phyloP scores from a whole-genome alignment of 2,797 vertebrate genomes.

The Danio kyathit region DNA sequence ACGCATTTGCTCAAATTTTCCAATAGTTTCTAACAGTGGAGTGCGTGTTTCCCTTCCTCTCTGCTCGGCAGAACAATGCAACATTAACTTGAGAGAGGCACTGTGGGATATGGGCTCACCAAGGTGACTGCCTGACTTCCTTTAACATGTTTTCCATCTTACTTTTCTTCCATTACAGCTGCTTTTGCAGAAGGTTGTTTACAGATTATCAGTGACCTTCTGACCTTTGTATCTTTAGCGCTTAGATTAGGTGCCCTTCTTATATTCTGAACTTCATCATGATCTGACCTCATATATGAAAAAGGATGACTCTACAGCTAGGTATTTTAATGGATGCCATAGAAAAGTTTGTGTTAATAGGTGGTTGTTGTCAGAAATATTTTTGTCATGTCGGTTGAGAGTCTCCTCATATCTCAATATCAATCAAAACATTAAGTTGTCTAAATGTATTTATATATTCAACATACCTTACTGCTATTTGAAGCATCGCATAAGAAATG shows the following conservation, averaged over 20 bases:
- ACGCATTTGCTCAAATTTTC: slow-evolving; percentile 50
- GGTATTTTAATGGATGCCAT: no score
- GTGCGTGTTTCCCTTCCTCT: slow-evolving; percentile 74
- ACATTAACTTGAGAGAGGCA: slow-evolving; percentile 70
- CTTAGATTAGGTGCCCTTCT: not conserved
- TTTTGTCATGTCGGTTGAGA: no score
- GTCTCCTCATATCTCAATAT: no score
- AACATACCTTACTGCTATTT: no score
- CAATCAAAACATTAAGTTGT: no score
- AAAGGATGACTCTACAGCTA: not conserved
- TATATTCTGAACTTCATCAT: not conserved
- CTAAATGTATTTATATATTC: no score
- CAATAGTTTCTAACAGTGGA: slow-evolving; percentile 68
- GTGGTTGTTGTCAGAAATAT: no score
- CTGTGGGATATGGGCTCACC: slow-evolving; percentile 63
- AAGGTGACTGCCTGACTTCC: slow-evolving; percentile 77
- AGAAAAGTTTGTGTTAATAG: no score
- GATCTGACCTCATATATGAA: not conserved
- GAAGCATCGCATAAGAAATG: no score
- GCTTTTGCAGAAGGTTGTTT: slow-evolving; percentile 52
- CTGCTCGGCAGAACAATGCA: slow-evolving; percentile 78
- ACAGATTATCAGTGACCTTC: slow-evolving; percentile 7
- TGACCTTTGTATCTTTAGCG: not conserved
- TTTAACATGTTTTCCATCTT: slow-evolving; percentile 72
- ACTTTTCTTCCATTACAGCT: slow-evolving; percentile 55